Evolutionary conservation across 2,113 vertebrate species (phyloP).

Genomic region (Rutilus rutilus): DNA sequence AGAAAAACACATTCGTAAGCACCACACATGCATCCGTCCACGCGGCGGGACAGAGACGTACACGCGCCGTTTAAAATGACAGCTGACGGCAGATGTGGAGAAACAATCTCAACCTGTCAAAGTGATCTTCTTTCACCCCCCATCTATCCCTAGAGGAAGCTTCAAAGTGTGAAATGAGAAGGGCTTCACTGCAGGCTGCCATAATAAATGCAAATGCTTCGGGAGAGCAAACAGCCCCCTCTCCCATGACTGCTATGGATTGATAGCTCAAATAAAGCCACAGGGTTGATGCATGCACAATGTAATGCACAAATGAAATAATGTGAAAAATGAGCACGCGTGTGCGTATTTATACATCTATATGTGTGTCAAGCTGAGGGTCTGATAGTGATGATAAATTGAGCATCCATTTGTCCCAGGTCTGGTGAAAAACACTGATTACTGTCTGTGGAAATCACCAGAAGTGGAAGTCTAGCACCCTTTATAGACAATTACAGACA

Average conservation of each 20-base stretch:
- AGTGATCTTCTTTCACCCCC: conserved; percentile 30
- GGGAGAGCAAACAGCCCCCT: background rate
- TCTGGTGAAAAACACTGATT: conserved; percentile 53
- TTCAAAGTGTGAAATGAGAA: conserved; percentile 35
- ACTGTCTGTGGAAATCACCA: conserved; percentile 17
- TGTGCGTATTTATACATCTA: background rate
- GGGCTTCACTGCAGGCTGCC: conserved; percentile 18
- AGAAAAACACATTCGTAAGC: conserved; percentile 44
- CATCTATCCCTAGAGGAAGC: conserved; percentile 20
- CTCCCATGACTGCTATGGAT: conserved; percentile 4
- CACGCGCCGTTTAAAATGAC: conserved; percentile 6
- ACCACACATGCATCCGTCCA: conserved; percentile 6
- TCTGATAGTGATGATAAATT: conserved; percentile 64
- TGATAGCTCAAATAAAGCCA: conserved; percentile 33
- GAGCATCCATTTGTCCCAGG: conserved; percentile 73
- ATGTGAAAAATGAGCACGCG: conserved; percentile 4
- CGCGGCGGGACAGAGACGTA: background rate
- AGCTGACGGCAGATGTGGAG: conserved; percentile 37
- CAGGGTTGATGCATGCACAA: background rate
- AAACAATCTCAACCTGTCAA: conserved; percentile 33
- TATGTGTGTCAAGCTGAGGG: conserved; percentile 17
- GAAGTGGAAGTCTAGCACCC: conserved; percentile 1
- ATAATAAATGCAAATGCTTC: conserved; percentile 36
- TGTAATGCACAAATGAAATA: background rate
- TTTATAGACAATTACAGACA: conserved; percentile 20